Conservation (phyloP, 1,140 invertebrate genomes). For the Halictus rubicundus region DNA sequence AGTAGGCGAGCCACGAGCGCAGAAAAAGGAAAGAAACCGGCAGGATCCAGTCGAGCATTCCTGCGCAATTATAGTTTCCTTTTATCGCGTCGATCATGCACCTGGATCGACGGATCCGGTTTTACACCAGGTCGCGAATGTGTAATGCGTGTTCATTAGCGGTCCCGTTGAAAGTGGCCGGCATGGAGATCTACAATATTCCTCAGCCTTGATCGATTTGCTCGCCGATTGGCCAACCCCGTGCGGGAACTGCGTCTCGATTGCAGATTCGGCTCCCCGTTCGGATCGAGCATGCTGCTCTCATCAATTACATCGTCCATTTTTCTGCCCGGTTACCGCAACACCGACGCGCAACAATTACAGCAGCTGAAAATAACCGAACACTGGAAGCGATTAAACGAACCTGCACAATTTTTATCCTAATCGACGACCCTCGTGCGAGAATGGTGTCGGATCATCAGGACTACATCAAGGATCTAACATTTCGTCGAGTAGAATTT, state of each 20-base stretch:
- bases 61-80: constrained; percentile 57
- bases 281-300: no score
- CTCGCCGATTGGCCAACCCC: background rate
- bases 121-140: constrained; percentile 39
- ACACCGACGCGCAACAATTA: no score
- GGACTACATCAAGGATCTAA: no score
- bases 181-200: constrained; percentile 51
- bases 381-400: no score
- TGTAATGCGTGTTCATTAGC: constrained; percentile 54
- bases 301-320: no score
- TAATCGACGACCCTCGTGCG: no score
- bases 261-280: no score
- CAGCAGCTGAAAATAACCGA: no score
- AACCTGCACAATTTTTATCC: no score
- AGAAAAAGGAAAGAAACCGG: constrained; percentile 5
- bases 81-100: constrained; percentile 61
- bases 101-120: constrained; percentile 58
- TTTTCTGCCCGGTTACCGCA: no score
- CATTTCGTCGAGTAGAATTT: no score
- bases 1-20: constrained; percentile 26
- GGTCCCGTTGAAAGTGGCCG: constrained; percentile 51
- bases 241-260: constrained; percentile 14
- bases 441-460: no score
- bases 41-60: constrained; percentile 45
- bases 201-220: constrained; percentile 22